Evolutionary conservation across 2,797 vertebrate species (phyloP).

Genomic region (Periparus ater): DNA sequence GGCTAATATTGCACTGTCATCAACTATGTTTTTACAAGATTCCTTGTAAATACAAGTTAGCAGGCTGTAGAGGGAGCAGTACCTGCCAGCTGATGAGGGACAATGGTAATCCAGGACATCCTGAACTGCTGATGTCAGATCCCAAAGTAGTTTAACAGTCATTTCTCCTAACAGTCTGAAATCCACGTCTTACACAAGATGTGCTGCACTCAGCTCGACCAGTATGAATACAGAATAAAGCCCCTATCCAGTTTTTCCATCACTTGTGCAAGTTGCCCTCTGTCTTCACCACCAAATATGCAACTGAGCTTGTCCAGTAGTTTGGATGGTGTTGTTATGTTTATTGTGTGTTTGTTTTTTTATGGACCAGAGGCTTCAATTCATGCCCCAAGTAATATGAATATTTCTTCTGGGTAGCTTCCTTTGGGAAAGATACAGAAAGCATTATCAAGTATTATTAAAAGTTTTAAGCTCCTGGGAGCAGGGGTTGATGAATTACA

Average conservation of each 20-base stretch:
- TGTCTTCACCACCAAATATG: not conserved
- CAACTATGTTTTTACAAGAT: not conserved
- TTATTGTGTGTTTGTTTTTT: not conserved
- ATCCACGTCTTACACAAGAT: not conserved
- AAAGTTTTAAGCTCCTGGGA: not conserved
- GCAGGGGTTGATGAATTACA: not conserved
- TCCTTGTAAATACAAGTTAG: not conserved
- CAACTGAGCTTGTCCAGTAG: not conserved
- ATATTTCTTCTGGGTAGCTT: not conserved
- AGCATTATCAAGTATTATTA: not conserved
- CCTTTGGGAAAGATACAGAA: not conserved
- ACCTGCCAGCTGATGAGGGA: not conserved
- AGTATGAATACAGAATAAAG: accelerated
- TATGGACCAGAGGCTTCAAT: not conserved
- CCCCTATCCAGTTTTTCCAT: not conserved
- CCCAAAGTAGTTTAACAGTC: not conserved
- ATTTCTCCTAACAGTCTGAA: not conserved
- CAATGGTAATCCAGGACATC: not conserved
- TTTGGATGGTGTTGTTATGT: not conserved
- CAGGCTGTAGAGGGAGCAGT: not conserved
- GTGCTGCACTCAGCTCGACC: not conserved
- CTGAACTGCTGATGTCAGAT: not conserved
- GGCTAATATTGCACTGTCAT: not conserved
- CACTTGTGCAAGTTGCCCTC: not conserved
- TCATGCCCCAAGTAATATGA: not conserved